Evolutionary conservation across 2,888 invertebrate species (phyloP), one percentile per base, ranked within the genome.

Genomic region (Troglohyphantes excavatus): DNA sequence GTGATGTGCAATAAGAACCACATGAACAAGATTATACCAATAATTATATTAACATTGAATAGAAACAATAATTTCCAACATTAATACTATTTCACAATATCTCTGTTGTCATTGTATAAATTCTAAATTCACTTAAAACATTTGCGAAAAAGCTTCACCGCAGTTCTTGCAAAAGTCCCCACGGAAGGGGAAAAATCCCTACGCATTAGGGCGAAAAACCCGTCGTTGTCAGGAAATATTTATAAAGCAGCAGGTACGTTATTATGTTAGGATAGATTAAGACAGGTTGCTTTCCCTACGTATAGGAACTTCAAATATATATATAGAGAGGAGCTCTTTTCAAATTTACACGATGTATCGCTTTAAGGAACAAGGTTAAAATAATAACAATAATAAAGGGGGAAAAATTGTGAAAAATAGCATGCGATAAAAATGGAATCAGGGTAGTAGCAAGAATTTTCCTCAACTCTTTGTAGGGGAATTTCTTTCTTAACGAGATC

Each of bases 231-330:
- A 79, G 87, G 65, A 72, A 87, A 76, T 87, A 87, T 87, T 87
- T 87, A 87, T 87, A 87, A 87, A 78, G 79, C 87, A 26, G 33
- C 53, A 33, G 76, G 68, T 27, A 46, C 53, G 70, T 89, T 83
- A 89, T 89, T 89, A 89, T 82, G 88, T 82, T 83, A 76, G 76
- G 82, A 89, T 82, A 82, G 88, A 89, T 89, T 89, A 82, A 89
- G 88, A 89, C 88, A 89, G 88, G 82, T 76, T 33, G 23, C 67
- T 46, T 27, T 53, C 29, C 19, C 43, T 67, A n/a, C n/a, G 63
- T 59, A 7, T 19, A 46, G 68, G 75, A 53, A 82, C 53, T 83
- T 73, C 63, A 73, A 65, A 76, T 76, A 76, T 89, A 53, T 53
- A 81, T 82, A 70, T 82, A 59, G 9, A n/a, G 59, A 63, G 39